phyloP scores from a whole-genome alignment of 2,888 invertebrate genomes.

The Tetragonula carbonaria region DNA sequence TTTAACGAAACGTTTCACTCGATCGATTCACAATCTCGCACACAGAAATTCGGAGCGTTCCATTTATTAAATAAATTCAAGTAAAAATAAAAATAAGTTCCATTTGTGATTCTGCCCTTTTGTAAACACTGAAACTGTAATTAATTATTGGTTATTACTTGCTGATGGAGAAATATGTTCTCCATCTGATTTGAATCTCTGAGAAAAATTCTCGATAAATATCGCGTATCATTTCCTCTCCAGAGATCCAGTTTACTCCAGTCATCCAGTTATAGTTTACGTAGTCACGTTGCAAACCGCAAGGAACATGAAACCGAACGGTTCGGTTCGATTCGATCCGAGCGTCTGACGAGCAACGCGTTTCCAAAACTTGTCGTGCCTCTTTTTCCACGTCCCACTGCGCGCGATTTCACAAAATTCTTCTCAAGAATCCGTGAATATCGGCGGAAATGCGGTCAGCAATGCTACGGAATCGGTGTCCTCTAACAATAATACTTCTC shows the following conservation, averaged over 20 bases:
- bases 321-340: not conserved
- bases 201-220: too few species aligned
- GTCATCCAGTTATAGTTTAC: not conserved
- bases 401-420: not conserved
- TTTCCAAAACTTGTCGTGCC: not conserved
- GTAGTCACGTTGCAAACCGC: not conserved
- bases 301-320: not conserved
- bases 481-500: conserved; percentile 15
- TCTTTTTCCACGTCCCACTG: not conserved
- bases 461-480: not conserved
- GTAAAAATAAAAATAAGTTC: too few species aligned
- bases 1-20: too few species aligned
- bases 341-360: not conserved
- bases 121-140: too few species aligned
- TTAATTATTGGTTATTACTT: too few species aligned
- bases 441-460: conserved; percentile 1
- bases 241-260: not conserved
- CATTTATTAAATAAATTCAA: too few species aligned
- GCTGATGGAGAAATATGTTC: too few species aligned
- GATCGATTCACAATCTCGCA: too few species aligned
- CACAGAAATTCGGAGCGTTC: too few species aligned
- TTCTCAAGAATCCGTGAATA: not conserved
- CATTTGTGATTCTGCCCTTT: too few species aligned
- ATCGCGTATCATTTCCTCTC: not conserved
- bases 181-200: not conserved